Base-by-base conservation (phyloP, 2,888 invertebrate genomes). In the Diplolepis rosae region DNA sequence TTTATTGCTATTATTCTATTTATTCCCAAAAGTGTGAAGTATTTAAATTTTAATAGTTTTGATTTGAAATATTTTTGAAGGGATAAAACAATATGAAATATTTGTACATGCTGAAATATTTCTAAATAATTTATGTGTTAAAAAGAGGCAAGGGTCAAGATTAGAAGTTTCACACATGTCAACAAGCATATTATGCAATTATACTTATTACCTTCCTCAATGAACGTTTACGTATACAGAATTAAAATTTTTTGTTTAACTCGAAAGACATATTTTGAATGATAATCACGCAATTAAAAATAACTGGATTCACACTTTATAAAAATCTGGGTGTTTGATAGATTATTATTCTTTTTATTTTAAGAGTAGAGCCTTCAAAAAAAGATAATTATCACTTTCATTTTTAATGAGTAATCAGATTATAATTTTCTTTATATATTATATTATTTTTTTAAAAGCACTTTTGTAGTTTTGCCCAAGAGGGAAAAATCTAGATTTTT, bases 181-280 rank as follows among this genome's bases (percentile, higher is more conserved):
- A 39, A n/a, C n/a, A 39, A 39, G 13, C 32, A 56, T 35, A 39
- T 61, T 61, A 61, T 61, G 61, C n/a, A 61, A 18, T 24, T 24
- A 61, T 39, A 39, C 27, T 61, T 61, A 61, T 61, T 61, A 61
- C 61, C 39, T 39, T 27, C 39, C 24, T 35, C 35, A 56, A 61
- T 39, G 24, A 61, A n/a, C 13, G 22, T 39, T n/a, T 13, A 61
- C 24, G n/a, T 61, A 39, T 28, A 13, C 61, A 39, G 39, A 39
- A 27, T 39, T 24, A 7, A 13, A 24, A 27, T 39, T 24, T 56
- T 22, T 6, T 39, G n/a, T 4, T 35, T 22, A 39, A 6, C 24
- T 6, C 24, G 1, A 13, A 24, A 61, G n/a, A 22, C 32, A 22
- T 61, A 24, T 24, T 30, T 15, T 54, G 7, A 30, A 45, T 15